Evolutionary conservation across 2,797 vertebrate species (phyloP).

Genomic region (Galagoides demidoff): DNA sequence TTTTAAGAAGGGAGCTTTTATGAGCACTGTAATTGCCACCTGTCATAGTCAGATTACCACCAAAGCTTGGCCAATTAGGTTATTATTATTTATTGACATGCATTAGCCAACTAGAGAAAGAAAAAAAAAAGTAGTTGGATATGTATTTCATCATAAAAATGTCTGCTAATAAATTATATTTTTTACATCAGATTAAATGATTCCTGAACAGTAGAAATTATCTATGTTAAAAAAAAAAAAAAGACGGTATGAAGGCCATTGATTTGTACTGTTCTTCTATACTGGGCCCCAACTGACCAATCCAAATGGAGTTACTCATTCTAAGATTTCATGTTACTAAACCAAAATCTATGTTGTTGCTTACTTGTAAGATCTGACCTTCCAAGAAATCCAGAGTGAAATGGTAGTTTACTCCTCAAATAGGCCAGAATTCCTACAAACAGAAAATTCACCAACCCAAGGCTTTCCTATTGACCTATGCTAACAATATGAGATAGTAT

Average conservation of each 20-base stretch:
- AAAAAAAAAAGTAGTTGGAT: conserved; percentile 33
- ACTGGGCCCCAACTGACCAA: neutral
- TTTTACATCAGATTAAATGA: neutral
- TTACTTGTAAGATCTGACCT: neutral
- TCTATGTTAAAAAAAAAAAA: neutral
- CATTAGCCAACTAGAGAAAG: conserved; percentile 48
- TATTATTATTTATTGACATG: conserved; percentile 71
- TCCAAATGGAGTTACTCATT: neutral
- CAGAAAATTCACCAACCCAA: neutral
- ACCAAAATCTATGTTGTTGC: neutral
- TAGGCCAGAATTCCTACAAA: neutral
- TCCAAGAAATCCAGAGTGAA: neutral
- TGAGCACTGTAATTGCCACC: conserved; percentile 65
- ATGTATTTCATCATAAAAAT: conserved; percentile 46
- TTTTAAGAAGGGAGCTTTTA: conserved; percentile 69
- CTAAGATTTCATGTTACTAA: neutral
- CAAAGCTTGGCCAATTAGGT: conserved; percentile 65
- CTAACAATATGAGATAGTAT: neutral
- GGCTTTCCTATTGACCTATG: too few species aligned
- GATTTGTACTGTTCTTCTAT: neutral
- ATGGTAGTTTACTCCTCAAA: neutral
- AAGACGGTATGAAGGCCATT: neutral
- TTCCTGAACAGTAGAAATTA: neutral
- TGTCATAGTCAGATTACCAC: conserved; percentile 65
- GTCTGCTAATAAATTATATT: neutral